Base-by-base conservation (phyloP, 64 coral and sea anemone species). In the Porites lutea region DNA sequence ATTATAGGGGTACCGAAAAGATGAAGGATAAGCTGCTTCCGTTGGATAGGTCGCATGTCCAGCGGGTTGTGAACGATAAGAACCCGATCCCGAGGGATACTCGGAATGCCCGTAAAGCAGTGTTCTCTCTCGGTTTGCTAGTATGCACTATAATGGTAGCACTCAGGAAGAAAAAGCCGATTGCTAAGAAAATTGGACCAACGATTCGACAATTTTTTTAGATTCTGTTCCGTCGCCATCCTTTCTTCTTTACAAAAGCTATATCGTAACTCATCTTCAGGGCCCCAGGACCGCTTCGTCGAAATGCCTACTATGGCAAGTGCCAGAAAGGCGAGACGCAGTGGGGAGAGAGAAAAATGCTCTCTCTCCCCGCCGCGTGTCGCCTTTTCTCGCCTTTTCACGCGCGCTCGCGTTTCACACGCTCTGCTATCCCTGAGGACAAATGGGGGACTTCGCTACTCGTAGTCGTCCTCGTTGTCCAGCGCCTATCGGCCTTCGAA, bases 201-300 rank as follows among this genome's bases (percentile, higher is more conserved):
- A 37, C 77, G 27, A 90, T 90, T 43, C 75, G 74, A 88, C 86
- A 75, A 48, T n/a, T 88, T 88, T 23, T 71, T 74, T 4, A 88
- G 21, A 51, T 76, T 45, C 57, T 22, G 65, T 61, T 80, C 60
- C 3, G 59, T 90, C 23, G 13, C 8, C 15, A 90, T 15, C 13
- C 88, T 74, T 3, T 90, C 47, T 18, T 90, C 75, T 50, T 46
- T 54, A 49, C 88, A 90, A 12, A 80, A 90, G 51, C 12, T 4
- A 27, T 76, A 90, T 76, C 88, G 69, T 13, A 6, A 13, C 5
- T 90, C 88, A 19, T 90, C 88, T 63, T 71, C 77, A 2, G 74
- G 44, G 2, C 45, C 59, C 75, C 75, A 79, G 19, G 54, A 69
- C 2, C 72, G 87, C 53, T 89, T 78, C 14, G 19, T 4, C 3